Evolutionary conservation across 2,113 vertebrate genomes (phyloP), one percentile per base, ranked within the genome.

Genomic region (Eonycteris spelaea): DNA sequence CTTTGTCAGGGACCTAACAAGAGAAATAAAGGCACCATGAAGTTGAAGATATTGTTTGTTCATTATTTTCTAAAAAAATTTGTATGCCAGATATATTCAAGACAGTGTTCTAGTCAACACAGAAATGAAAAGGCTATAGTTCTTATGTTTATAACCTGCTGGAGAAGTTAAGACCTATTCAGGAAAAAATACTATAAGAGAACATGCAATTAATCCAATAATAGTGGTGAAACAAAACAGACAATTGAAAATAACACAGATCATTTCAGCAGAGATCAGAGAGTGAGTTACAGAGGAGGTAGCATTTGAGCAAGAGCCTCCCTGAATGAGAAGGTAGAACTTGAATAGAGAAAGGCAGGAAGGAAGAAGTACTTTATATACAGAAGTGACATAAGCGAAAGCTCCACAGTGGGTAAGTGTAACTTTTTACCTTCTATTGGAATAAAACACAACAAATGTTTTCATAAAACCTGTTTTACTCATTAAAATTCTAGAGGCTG

Each of bases 61-160:
- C 18, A 24, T 83, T 96, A 90, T 53, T 90, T 94, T 96, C n/a
- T 57, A 57, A 86, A 89, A 86, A 51, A 77, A 61, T 68, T 61
- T 51, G 1, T 38, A 7, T 26, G 38, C 33, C 68, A 86, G 1
- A 73, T 55, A 33, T 7, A 38, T 77, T 93, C 26, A 86, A 74
- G n/a, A 85, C 7, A 48, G 28, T 94, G 33, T 85, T 92, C 26
- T 94, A 51, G 38, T 51, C 57, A 84, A 63, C 18, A 38, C 10
- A 73, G 45, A 91, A 75, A 77, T 65, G 51, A 65, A 19, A 79
- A 6, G 19, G 0, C 30, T 79, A 3, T 55, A 10, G 3, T n/a
- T 84, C 35, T 87, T 85, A 71, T 55, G 28, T 43, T 78, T 94
- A 33, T 61, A 57, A 84, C 43, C 7, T 70, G n/a, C 40, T 75